A percentile compares a stretch with the other conserved stretches of the same genome.
Conservation (phyloP, 2,113 vertebrate species). For the Hemiprocne comata region DNA sequence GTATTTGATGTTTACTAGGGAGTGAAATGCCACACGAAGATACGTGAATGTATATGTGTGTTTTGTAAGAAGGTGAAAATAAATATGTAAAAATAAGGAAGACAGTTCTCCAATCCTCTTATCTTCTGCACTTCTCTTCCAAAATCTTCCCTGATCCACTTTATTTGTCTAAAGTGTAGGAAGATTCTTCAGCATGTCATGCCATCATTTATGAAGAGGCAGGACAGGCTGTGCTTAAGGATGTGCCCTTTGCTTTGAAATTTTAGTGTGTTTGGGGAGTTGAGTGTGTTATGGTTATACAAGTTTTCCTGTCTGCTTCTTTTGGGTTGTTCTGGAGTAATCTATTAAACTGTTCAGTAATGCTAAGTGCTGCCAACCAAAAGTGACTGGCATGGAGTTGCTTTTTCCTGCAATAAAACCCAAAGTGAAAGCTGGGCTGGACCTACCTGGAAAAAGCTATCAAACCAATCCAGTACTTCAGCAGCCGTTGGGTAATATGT, state of each 20-base stretch:
- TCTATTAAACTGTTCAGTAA: neutral
- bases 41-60: neutral
- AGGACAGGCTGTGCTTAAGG: neutral
- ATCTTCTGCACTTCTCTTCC: neutral
- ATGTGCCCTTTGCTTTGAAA: neutral
- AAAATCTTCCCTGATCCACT: neutral
- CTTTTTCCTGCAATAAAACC: neutral
- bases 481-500: neutral
- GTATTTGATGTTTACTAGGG: neutral
- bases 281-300: neutral
- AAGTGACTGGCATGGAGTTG: neutral
- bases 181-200: neutral
- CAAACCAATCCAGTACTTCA: neutral
- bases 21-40: neutral
- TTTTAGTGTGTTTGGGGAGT: neutral
- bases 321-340: neutral
- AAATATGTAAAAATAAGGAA: neutral
- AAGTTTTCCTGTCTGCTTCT: neutral
- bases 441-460: neutral
- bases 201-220: neutral
- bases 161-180: neutral
- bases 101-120: neutral
- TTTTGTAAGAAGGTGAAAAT: neutral
- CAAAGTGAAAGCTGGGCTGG: neutral
- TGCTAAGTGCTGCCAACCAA: neutral